Percentiles rank a stretch among this genome's conserved stretches.
These are phyloP conservation scores for Psilanteris sp. DNA, from an alignment of 1,140 invertebrate genomes.

Conservation along the genomic window DNA sequence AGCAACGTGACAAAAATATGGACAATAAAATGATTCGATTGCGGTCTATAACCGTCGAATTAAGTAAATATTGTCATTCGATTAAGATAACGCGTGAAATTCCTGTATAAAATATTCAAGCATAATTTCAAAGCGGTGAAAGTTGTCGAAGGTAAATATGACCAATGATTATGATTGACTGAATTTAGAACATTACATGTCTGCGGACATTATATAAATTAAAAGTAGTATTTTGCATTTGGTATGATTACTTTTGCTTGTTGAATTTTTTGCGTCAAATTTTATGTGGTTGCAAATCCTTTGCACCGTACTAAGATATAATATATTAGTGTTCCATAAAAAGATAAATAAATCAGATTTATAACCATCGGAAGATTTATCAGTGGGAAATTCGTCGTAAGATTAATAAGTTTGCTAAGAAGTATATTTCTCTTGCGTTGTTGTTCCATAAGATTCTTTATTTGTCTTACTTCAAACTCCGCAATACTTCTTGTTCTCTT, in stretches of 20 bases:
- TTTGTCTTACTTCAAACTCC: slow-evolving; percentile 30
- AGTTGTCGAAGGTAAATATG: slow-evolving; percentile 10
- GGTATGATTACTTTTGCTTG: too few species aligned
- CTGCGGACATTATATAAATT: too few species aligned
- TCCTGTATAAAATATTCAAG: slow-evolving; percentile 10
- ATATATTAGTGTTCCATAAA: slow-evolving; percentile 24
- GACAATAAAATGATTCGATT: slow-evolving; percentile 36
- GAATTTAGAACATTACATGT: too few species aligned
- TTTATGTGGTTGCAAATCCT: too few species aligned
- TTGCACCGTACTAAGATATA: not conserved
- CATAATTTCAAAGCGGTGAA: not conserved
- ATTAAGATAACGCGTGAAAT: slow-evolving; percentile 8
- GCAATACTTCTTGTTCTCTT: slow-evolving; percentile 14
- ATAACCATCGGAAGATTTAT: slow-evolving; percentile 22
- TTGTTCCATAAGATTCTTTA: slow-evolving; percentile 41
- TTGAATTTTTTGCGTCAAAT: too few species aligned
- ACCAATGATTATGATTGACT: too few species aligned
- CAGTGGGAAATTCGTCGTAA: slow-evolving; percentile 15
- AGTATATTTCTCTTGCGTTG: slow-evolving; percentile 31
- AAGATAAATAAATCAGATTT: slow-evolving; percentile 23
- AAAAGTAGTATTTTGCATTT: too few species aligned
- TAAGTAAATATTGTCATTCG: slow-evolving; percentile 17
- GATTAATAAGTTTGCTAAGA: slow-evolving; percentile 39
- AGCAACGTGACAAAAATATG: slow-evolving; percentile 27
- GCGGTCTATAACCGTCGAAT: slow-evolving; percentile 1